Evolutionary conservation across 2,797 vertebrate species (phyloP), one percentile per base, ranked within the genome.

Genomic region (Sebastes glaucus): DNA sequence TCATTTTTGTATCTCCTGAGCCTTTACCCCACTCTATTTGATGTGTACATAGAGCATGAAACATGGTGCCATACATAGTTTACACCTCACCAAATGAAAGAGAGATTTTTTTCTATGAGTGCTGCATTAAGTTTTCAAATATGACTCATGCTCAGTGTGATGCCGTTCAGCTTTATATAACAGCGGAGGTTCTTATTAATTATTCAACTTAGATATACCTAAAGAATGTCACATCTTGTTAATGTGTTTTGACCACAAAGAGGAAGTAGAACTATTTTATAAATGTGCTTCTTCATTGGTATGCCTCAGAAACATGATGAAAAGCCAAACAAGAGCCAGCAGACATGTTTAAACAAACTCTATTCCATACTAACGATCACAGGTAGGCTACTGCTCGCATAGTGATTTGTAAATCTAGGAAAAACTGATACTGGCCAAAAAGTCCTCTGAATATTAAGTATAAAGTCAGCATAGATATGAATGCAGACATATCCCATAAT

Each of bases 361-460:
- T 22, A 67, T 68, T 78, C 74, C 74, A 81, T 71, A 60, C 66
- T 23, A 74, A 64, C 16, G 2, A 68, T 73, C 65, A 18, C 71
- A 82, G 30, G 49, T 53, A 53, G 49, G 73, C 49, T 73, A 57
- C 46, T 30, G 53, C 67, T 82, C 80, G 77, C 80, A 83, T 68
- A 66, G 67, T 74, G 68, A 83, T 85, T 78, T 66, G 27, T 30
- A 78, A 73, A 80, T 78, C 46, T 55, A 70, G 55, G 53, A 79
- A 62, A 68, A 71, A 72, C 64, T 66, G 52, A 78, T 69, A 76
- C 62, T 46, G 59, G 30, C 66, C 55, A 65, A 79, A 78, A 80
- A 57, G 35, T 67, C 68, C 77, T 33, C 49, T 85, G 90, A 82
- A 91, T 89, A 81, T 82, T 11, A 88, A 91, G 71, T 23, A 78